Conservation (phyloP, 2,888 invertebrate genomes). For the Gari tellinella region DNA sequence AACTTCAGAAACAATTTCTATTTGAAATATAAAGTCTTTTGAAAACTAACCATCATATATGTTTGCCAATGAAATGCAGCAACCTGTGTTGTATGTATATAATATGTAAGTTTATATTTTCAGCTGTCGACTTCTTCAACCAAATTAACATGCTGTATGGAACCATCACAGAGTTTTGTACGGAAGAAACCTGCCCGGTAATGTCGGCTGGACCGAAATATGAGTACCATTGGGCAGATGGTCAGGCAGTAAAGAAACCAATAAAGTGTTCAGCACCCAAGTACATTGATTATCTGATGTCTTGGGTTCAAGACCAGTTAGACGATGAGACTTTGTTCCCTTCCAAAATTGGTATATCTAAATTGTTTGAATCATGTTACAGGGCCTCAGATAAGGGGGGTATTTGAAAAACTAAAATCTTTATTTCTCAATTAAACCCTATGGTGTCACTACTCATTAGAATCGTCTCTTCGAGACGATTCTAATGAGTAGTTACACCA, state of each 20-base stretch:
- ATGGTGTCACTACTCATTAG: too few species aligned
- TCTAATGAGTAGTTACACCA: too few species aligned
- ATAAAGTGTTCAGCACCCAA: conserved; percentile 99
- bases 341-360: conserved; percentile 94
- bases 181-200: conserved; percentile 97
- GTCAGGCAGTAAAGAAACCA: conserved; percentile 97
- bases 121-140: conserved; percentile 99
- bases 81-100: too few species aligned
- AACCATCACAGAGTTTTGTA: conserved; percentile 99
- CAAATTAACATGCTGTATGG: conserved; percentile 99
- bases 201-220: conserved; percentile 99
- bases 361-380: too few species aligned
- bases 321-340: conserved; percentile 99
- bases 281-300: conserved; percentile 99
- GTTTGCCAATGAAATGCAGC: too few species aligned
- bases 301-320: conserved; percentile 99
- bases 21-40: too few species aligned
- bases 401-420: too few species aligned
- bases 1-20: too few species aligned
- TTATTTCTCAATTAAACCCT: too few species aligned
- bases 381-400: too few species aligned
- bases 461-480: too few species aligned
- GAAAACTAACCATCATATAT: too few species aligned
- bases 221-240: conserved; percentile 99
- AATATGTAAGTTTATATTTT: conserved; percentile 78